Evolutionary conservation across 2,797 vertebrate genomes (phyloP), one percentile per base, ranked within the genome.

Genomic region (Microctenopoma stevenorrisi): DNA sequence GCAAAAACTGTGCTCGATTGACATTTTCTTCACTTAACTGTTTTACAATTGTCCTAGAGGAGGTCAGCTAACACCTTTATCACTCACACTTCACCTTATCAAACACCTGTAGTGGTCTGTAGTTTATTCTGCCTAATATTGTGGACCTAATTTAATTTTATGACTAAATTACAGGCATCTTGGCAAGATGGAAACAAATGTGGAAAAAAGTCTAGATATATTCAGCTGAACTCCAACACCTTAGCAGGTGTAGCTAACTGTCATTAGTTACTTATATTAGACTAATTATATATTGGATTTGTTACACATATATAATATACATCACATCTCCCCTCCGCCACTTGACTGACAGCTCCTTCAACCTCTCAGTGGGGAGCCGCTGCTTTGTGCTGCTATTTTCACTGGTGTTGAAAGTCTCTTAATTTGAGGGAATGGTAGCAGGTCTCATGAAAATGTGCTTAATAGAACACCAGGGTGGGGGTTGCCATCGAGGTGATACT

Each of bases 311-410:
- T 78, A 54, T 75, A 72, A 83, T 70, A 72, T 56, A 78, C 55
- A 79, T 72, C 52, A 64, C 74, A 79, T 51, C 65, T 72, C 40
- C 47, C 33, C 51, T 76, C 56, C 56, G 64, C 68, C 61, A 47
- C 30, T 60, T 85, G 73, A 85, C 68, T 78, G 77, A 86, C 67
- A 64, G 76, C 72, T 74, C 59, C 75, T 81, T 85, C 76, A 74
- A 28, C 69, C 55, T 38, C 81, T 78, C 70, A 0, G 69, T 25
- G 46, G 86, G 79, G 64, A 53, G 68, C 53, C 5, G 7, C 62
- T n/a, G 61, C 74, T 71, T 37, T 7, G 56, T 64, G 80, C 67
- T 15, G 74, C 61, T 69, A 68, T 78, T 79, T 78, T 44, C 46
- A 60, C 22, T 49, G 53, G 48, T 67, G 67, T 56, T 71, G 59